Conservation (phyloP, 2,888 invertebrate genomes). For the Epiperipatus broadwayi region DNA sequence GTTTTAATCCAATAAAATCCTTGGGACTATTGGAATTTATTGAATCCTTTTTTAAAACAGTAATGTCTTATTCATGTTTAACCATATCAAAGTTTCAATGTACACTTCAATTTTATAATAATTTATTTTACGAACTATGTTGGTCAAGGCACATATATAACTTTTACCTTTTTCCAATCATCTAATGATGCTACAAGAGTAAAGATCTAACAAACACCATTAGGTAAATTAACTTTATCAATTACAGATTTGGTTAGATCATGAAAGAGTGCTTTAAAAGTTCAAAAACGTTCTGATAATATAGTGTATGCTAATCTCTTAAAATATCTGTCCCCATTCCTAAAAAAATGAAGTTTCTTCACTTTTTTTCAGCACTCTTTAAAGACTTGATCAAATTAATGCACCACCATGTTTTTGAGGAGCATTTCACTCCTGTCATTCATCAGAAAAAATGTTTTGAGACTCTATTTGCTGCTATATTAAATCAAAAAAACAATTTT, state of each 20-base stretch:
- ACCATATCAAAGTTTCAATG: conserved; percentile 21
- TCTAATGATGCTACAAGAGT: conserved; percentile 41
- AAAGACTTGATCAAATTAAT: conserved; percentile 24
- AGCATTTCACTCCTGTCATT: conserved; percentile 10
- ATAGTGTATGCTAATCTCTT: conserved; percentile 79
- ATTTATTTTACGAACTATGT: conserved; percentile 70
- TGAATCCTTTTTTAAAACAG: too few species aligned
- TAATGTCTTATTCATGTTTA: too few species aligned
- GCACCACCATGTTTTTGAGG: conserved; percentile 17
- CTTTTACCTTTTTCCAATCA: conserved; percentile 53
- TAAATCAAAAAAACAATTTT: too few species aligned
- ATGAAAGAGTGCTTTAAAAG: conserved; percentile 74
- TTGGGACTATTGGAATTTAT: conserved; percentile 13
- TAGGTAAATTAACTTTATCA: conserved; percentile 73
- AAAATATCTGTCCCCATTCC: conserved; percentile 85
- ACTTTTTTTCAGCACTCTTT: conserved; percentile 48
- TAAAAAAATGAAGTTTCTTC: conserved; percentile 69
- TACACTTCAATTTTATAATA: conserved; percentile 38
- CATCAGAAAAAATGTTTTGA: conserved; percentile 12
- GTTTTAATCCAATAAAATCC: conserved; percentile 64
- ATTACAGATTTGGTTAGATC: conserved; percentile 71
- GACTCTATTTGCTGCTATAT: conserved; percentile 15
- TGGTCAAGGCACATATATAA: conserved; percentile 87
- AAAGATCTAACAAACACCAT: conserved; percentile 78
- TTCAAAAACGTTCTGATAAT: conserved; percentile 70